These are phyloP conservation scores for Drosophila quadrilineata DNA, from an alignment of 1,140 invertebrate species.

Conservation along the genomic window DNA sequence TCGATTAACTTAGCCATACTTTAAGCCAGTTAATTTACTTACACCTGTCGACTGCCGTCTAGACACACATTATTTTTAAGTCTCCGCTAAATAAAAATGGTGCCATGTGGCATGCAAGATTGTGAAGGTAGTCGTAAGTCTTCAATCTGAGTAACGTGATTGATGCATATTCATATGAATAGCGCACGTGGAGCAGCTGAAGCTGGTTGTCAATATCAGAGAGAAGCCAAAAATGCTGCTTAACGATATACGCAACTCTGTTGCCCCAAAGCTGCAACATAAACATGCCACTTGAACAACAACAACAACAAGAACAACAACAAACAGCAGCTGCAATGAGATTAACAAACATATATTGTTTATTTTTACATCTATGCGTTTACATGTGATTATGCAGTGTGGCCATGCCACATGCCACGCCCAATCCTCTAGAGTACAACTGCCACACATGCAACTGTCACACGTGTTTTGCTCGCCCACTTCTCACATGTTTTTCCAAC, in stretches of 20 bases:
- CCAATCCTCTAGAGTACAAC: neutral
- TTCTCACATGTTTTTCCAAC: neutral
- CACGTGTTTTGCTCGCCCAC: neutral
- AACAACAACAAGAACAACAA: neutral
- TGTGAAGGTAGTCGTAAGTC: too few species aligned
- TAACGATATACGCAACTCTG: slow-evolving; percentile 29
- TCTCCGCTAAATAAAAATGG: slow-evolving; percentile 13
- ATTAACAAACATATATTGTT: too few species aligned
- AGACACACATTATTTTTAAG: slow-evolving; percentile 1
- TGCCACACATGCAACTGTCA: slow-evolving; percentile 17
- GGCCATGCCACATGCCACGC: slow-evolving; percentile 9
- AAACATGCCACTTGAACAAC: slow-evolving; percentile 21
- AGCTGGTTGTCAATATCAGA: slow-evolving; percentile 32
- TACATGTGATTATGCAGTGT: slow-evolving; percentile 52
- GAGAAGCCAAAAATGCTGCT: slow-evolving; percentile 18
- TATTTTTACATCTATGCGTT: slow-evolving; percentile 28
- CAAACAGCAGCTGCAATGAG: too few species aligned
- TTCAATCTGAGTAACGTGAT: slow-evolving; percentile 42
- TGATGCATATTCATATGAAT: slow-evolving; percentile 12
- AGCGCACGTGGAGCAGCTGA: neutral
- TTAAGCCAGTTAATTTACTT: neutral
- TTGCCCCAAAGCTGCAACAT: slow-evolving; percentile 11
- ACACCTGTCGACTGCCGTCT: slow-evolving; percentile 4
- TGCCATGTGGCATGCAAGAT: too few species aligned
- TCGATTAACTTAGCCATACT: slow-evolving; percentile 1